A percentile compares a stretch with the other conserved stretches of the same genome.
Conservation (phyloP, 2,888 invertebrate species). For the Gymnocheta viridis region DNA sequence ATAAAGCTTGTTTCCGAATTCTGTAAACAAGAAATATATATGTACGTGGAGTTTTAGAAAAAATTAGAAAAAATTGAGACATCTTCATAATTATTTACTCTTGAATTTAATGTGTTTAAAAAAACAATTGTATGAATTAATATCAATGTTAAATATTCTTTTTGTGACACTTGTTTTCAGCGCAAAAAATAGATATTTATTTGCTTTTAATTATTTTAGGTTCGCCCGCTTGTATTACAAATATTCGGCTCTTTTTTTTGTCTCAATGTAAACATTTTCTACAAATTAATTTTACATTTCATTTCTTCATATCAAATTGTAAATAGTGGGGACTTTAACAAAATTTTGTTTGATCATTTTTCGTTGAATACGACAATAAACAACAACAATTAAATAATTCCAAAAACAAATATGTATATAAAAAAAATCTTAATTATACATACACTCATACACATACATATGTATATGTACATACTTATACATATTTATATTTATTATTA, state of each 20-base stretch:
- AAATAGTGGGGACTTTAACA: conserved; percentile 12
- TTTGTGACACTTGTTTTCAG: not conserved
- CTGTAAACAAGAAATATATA: too few relatives aligned
- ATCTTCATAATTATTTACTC: not conserved
- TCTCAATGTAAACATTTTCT: not conserved
- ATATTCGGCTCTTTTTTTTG: not conserved
- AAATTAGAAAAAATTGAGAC: not conserved
- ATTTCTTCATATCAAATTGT: conserved; percentile 1
- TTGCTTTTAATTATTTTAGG: conserved; percentile 14
- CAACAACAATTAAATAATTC: conserved; percentile 29
- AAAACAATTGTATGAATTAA: not conserved
- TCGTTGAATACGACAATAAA: conserved; percentile 36
- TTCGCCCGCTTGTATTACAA: not conserved
- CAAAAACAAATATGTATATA: conserved; percentile 3
- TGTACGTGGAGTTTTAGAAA: too few relatives aligned
- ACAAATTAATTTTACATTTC: conserved; percentile 6
- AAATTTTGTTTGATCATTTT: conserved; percentile 52
- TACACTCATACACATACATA: too few relatives aligned
- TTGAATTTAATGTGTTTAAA: not conserved
- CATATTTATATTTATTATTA: not conserved
- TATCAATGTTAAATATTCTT: not conserved
- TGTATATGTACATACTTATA: not conserved
- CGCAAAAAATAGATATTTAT: not conserved
- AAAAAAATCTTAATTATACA: not conserved
- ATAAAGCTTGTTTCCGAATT: too few relatives aligned